Percentiles rank a stretch among this genome's conserved stretches.
Evolutionary conservation across 1,140 invertebrate species (phyloP).

Genomic region (Drosophila quadrilineata): DNA sequence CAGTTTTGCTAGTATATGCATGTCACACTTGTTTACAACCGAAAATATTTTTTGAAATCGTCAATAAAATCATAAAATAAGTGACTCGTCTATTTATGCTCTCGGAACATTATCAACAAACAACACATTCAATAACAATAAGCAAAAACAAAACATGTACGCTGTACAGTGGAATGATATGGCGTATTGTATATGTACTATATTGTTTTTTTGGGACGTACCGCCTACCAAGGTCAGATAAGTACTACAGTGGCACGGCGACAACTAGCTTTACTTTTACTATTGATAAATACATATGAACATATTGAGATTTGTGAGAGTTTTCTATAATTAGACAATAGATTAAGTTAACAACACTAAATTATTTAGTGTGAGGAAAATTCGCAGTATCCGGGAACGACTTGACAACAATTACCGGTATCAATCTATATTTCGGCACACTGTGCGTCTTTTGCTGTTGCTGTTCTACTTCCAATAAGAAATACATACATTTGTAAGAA

Average conservation of each 20-base stretch:
- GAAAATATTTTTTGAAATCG: slow-evolving; percentile 33
- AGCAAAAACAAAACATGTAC: slow-evolving; percentile 15
- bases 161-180: not conserved
- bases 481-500: slow-evolving; percentile 61
- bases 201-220: slow-evolving; percentile 4
- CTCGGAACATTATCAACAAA: slow-evolving; percentile 17
- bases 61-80: slow-evolving; percentile 68
- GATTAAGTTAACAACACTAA: not conserved
- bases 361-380: not conserved
- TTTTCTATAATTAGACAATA: not conserved
- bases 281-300: not conserved
- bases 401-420: not conserved
- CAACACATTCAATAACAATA: slow-evolving; percentile 26
- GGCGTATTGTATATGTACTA: not conserved
- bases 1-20: too few relatives aligned
- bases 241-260: slow-evolving; percentile 2
- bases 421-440: slow-evolving; percentile 39
- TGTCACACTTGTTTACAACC: slow-evolving; percentile 29
- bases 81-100: slow-evolving; percentile 27
- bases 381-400: not conserved
- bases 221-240: slow-evolving; percentile 20
- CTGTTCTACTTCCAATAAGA: slow-evolving; percentile 52
- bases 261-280: not conserved
- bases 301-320: not conserved
- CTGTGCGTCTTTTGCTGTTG: slow-evolving; percentile 40